phyloP scores from a whole-genome alignment of 1,140 invertebrate species.

The Pseudomyrmex concolor region DNA sequence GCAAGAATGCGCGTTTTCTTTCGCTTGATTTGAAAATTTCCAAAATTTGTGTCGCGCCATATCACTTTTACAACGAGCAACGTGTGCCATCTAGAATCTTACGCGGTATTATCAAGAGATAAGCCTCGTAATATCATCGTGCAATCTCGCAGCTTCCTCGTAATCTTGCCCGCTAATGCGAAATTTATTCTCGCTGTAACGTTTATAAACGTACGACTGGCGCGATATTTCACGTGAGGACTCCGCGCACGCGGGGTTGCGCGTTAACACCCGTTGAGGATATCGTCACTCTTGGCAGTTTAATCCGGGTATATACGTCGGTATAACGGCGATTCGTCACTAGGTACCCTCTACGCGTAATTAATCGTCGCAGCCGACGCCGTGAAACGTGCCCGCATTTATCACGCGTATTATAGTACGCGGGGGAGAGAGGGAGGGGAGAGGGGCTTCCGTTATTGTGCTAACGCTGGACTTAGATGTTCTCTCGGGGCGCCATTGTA shows the following conservation, averaged over 20 bases:
- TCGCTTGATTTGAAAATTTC: constrained; percentile 24
- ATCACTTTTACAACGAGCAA: constrained; percentile 2
- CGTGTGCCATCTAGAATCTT: not conserved
- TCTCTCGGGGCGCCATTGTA: constrained; percentile 37
- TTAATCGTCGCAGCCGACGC: constrained; percentile 67
- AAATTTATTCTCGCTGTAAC: constrained; percentile 48
- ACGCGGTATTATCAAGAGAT: constrained; percentile 13
- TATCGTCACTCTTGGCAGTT: constrained; percentile 42
- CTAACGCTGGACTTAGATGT: constrained; percentile 52
- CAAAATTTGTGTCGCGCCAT: constrained; percentile 25
- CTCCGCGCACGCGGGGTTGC: not conserved
- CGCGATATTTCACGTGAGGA: not conserved
- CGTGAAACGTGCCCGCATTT: constrained; percentile 69
- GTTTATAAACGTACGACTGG: constrained; percentile 37
- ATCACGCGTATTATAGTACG: constrained; percentile 65
- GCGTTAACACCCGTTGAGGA: constrained; percentile 8
- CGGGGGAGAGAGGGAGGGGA: not conserved
- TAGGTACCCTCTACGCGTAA: constrained; percentile 61
- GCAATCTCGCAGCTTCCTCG: constrained; percentile 19
- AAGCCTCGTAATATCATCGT: constrained; percentile 41
- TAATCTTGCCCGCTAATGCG: constrained; percentile 19
- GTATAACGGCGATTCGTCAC: constrained; percentile 68
- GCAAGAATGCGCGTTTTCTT: not conserved
- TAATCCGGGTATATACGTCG: constrained; percentile 35
- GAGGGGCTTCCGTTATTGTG: constrained; percentile 22